Base-by-base conservation (phyloP, 2,888 invertebrate genomes). In the Rhyacophila evoluta region DNA sequence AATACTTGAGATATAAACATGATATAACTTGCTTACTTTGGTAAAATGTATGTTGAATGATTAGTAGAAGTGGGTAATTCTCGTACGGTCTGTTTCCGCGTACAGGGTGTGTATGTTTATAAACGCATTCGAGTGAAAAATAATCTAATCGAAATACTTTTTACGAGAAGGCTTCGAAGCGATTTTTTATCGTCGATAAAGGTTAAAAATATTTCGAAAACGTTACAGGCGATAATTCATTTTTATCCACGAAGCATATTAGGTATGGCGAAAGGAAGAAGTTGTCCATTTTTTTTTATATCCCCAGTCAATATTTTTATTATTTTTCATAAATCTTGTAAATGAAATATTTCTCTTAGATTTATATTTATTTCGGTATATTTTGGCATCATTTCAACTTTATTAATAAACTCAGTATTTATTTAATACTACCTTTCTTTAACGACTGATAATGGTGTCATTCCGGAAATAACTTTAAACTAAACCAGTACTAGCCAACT, bases 161-260 rank as follows among this genome's bases (percentile, higher is more conserved):
- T 55, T 55, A 55, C 55, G 55, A 55, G 55, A 55, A 19, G 55
- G 55, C 55, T 55, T 19, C 55, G 55, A 25, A 55, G 25, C 55
- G 55, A 55, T 55, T 55, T 55, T 55, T 55, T 55, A 55, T 55
- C 55, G 55, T 2, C 55, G 55, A 55, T 55, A 55, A 55, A 55
- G 55, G 55, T 55, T 55, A 55, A 55, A 55, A 55, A 55, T 55
- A 55, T 55, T 55, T 55, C 25, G 55, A 55, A 55, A 19, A 55
- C 19, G 55, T 55, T 19, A 10, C 15, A 55, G 55, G 55, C 19
- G 55, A 55, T 55, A 55, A 55, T 55, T 55, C 55, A 55, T 55
- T 55, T n/a, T 25, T 55, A 25, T 25, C 55, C 55, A 55, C 2
- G 25, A 55, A 55, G 55, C 15, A 10, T 55, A 55, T 8, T 25